These are phyloP conservation scores for Gobius niger DNA, from an alignment of 2,113 vertebrate genomes.

Conservation along the genomic window DNA sequence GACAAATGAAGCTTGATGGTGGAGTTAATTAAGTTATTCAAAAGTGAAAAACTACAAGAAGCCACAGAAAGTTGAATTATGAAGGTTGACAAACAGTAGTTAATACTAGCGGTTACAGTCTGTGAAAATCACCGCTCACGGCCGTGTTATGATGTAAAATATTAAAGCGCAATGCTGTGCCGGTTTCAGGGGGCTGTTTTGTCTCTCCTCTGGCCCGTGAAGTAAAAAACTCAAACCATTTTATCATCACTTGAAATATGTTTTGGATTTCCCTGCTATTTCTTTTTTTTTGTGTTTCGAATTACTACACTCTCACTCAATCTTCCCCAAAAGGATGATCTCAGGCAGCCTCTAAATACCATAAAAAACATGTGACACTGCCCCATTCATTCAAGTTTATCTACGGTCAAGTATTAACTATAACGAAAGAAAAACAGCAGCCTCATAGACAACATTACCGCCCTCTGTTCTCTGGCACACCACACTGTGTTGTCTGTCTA, in stretches of 20 bases:
- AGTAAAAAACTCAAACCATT: background rate
- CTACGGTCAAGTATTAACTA: background rate
- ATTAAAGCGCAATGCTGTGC: too few relatives aligned
- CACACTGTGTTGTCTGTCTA: background rate
- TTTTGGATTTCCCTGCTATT: background rate
- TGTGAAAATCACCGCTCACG: too few relatives aligned
- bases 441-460: background rate
- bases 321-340: background rate
- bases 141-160: too few relatives aligned
- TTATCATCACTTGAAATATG: background rate
- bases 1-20: too few relatives aligned
- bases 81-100: too few relatives aligned
- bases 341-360: conserved; percentile 1
- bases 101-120: too few relatives aligned
- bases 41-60: too few relatives aligned
- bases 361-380: conserved; percentile 5
- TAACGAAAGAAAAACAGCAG: background rate
- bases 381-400: conserved; percentile 1
- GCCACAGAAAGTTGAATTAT: too few relatives aligned
- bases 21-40: too few relatives aligned
- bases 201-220: too few relatives aligned
- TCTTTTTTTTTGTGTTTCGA: background rate
- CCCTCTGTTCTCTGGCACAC: background rate
- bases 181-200: too few relatives aligned
- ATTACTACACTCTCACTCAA: background rate